Base-by-base conservation (phyloP, 1,140 invertebrate genomes). In the Drosophila tristis region DNA sequence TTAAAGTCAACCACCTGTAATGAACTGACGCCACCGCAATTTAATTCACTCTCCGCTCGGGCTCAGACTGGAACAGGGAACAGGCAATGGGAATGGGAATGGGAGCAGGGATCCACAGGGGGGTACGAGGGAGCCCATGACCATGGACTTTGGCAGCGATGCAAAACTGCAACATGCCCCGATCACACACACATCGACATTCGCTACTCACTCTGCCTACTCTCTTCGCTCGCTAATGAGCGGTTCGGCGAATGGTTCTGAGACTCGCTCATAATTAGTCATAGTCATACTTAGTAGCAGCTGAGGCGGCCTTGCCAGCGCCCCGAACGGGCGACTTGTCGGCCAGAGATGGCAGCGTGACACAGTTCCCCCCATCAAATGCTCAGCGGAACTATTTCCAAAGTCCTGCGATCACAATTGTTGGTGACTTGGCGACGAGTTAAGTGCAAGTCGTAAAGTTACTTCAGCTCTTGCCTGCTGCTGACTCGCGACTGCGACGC, bases 21-120 rank as follows among this genome's bases (percentile, higher is more conserved):
- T 91, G 89, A 91, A 91, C 89, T 91, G 89, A 91, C 89, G 89
- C 89, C 89, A 86, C 89, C 89, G 84, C 89, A 91, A 91, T 89
- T 91, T 86, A 91, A 91, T 87, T 87, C 79, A 89, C 68, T 87
- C 82, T 59, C 44, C 70, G 50, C 77, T 75, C 62, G 53, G 51
- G 42, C 64, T 50, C 45, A 42, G 49, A 64, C 59, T 43, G 45
- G 44, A 60, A 70, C 54, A 55, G 25, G 23, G 43, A 43, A 49
- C 35, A 44, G 39, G 50, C 48, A 44, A 56, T 31, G 42, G 25
- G 60, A 29, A 56, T 31, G 42, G 25, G 60, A 29, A 26, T 23
- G 63, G 58, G 39, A 53, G 35, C 65, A 15, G 65, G 61, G 16
- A 23, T 35, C 15, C 25, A 39, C 11, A 13, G 11, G 49, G 43